These are phyloP conservation scores for Mormyrus lacerda DNA, from an alignment of 2,113 vertebrate genomes.

Conservation along the genomic window DNA sequence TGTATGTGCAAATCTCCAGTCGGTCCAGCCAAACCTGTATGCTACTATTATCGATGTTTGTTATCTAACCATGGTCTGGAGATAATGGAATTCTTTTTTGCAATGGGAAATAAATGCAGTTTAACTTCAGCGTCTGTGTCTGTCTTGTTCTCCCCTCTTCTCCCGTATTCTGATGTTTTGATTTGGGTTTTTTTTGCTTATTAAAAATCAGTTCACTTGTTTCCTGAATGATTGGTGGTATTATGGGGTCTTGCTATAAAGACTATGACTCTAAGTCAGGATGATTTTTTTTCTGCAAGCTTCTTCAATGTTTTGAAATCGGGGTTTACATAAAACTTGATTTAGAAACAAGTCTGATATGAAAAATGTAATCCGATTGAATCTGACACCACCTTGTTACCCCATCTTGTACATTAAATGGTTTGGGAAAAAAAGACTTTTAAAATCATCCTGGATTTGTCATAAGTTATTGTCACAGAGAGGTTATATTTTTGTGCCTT, in stretches of 20 bases:
- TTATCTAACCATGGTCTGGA: slow-evolving; percentile 93
- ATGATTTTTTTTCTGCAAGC: background rate
- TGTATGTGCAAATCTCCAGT: slow-evolving; percentile 74
- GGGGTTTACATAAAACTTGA: background rate
- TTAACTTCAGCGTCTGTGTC: slow-evolving; percentile 67
- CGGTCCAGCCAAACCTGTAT: slow-evolving; percentile 89
- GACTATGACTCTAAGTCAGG: background rate
- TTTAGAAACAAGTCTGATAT: background rate
- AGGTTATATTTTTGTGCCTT: background rate
- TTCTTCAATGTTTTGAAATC: background rate
- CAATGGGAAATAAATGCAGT: slow-evolving; percentile 80
- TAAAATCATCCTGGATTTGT: background rate
- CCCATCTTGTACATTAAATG: slow-evolving; percentile 44
- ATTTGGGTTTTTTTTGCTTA: slow-evolving; percentile 48
- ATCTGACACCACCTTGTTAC: background rate
- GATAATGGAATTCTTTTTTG: slow-evolving; percentile 88
- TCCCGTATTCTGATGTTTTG: slow-evolving; percentile 43
- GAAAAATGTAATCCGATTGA: background rate
- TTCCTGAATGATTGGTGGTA: background rate
- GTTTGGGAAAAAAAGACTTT: slow-evolving; percentile 53
- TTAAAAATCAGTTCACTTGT: background rate
- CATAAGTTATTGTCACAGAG: background rate
- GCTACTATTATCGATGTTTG: slow-evolving; percentile 99
- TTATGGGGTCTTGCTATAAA: background rate
- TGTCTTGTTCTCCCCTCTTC: slow-evolving; percentile 51